phyloP scores from a whole-genome alignment of 2,888 invertebrate species.

The Coleophora deauratella region DNA sequence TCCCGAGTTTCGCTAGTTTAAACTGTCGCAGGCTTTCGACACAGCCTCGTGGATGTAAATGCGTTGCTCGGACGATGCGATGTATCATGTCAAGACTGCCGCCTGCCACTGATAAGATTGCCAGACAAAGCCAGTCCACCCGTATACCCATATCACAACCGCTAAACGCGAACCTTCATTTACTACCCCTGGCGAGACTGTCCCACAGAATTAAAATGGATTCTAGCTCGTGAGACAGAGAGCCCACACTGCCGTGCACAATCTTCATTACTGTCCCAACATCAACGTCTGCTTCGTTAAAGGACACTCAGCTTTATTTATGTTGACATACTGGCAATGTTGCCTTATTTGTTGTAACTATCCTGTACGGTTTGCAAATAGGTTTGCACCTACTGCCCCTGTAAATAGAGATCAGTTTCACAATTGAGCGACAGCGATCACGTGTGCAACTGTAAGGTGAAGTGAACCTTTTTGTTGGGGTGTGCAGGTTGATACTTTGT shows the following conservation, averaged over 20 bases:
- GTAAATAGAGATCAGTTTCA: slow-evolving; percentile 46
- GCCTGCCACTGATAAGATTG: slow-evolving; percentile 68
- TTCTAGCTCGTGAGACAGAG: slow-evolving; percentile 38
- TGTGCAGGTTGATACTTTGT: slow-evolving; percentile 39
- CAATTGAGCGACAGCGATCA: slow-evolving; percentile 19
- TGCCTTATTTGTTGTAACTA: slow-evolving; percentile 58
- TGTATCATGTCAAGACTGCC: slow-evolving; percentile 67
- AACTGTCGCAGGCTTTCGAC: neutral
- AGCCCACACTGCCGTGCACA: slow-evolving; percentile 42
- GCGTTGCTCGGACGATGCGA: slow-evolving; percentile 51
- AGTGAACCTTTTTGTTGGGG: slow-evolving; percentile 38
- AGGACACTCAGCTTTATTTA: slow-evolving; percentile 73
- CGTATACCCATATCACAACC: slow-evolving; percentile 62
- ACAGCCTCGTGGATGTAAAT: slow-evolving; percentile 20
- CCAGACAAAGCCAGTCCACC: slow-evolving; percentile 69
- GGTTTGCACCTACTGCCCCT: slow-evolving; percentile 34
- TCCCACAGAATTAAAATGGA: slow-evolving; percentile 22
- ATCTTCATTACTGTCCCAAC: slow-evolving; percentile 57
- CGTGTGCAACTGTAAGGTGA: slow-evolving; percentile 30
- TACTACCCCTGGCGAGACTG: slow-evolving; percentile 40
- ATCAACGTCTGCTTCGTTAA: slow-evolving; percentile 70
- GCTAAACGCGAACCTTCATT: slow-evolving; percentile 68
- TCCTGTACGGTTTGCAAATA: slow-evolving; percentile 25
- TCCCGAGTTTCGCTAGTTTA: neutral
- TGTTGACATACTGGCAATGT: slow-evolving; percentile 69